A percentile compares a stretch with the other conserved stretches of the same genome.
Evolutionary conservation across 2,797 vertebrate species (phyloP).

Genomic region (Darevskia mixta): DNA sequence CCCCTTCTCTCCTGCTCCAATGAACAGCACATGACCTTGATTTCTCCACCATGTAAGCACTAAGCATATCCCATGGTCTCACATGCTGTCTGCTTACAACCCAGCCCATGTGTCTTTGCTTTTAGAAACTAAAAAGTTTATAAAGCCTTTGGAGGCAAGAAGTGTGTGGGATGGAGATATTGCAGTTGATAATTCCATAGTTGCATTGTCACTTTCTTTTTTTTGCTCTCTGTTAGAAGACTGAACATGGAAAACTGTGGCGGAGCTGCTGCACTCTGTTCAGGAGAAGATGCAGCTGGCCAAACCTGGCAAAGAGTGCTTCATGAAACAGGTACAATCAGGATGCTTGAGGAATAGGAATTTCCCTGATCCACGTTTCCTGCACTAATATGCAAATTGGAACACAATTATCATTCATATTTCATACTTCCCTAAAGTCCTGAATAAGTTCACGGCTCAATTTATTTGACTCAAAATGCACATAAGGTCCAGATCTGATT

Average conservation of each 20-base stretch:
- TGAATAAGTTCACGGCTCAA: neutral
- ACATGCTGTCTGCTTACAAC: neutral
- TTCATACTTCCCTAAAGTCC: neutral
- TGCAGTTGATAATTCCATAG: neutral
- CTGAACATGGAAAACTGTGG: neutral
- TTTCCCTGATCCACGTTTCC: too few relatives aligned
- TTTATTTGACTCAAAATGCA: too few relatives aligned
- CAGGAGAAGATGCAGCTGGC: too few relatives aligned
- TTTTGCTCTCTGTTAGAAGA: neutral
- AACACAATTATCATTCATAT: too few relatives aligned
- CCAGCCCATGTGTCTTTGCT: too few relatives aligned
- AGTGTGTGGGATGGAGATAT: too few relatives aligned
- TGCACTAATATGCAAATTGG: too few relatives aligned
- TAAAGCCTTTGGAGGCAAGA: neutral
- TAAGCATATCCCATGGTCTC: neutral
- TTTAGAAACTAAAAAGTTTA: neutral
- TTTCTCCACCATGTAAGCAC: neutral
- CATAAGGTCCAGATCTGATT: neutral
- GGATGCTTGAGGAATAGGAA: too few relatives aligned
- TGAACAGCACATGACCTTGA: neutral
- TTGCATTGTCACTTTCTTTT: neutral
- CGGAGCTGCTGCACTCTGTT: neutral
- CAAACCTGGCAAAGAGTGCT: neutral
- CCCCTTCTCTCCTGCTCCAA: neutral
- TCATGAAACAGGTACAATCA: neutral